Conservation (phyloP, 1,140 invertebrate species). For the Streblospio benedicti region DNA sequence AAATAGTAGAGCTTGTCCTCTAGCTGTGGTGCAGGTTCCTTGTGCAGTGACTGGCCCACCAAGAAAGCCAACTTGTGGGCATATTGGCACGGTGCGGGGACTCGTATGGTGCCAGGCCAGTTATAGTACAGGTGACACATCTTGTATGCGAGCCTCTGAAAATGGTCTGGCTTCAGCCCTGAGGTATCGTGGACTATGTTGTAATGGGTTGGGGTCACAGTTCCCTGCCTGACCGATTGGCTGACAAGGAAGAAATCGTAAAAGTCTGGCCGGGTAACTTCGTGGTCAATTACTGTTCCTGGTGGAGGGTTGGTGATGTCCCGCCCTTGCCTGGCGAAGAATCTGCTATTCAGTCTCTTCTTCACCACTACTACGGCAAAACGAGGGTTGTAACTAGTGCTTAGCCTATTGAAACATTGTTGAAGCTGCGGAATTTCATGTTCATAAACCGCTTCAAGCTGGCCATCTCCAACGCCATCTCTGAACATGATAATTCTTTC, state of each 20-base stretch:
- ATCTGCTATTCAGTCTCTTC: constrained; percentile 61
- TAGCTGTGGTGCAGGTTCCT: constrained; percentile 3
- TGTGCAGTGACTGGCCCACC: constrained; percentile 59
- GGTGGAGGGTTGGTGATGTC: constrained; percentile 65
- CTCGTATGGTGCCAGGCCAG: constrained; percentile 53
- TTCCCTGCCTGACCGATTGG: constrained; percentile 67
- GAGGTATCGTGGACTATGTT: constrained; percentile 63
- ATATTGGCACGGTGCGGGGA: constrained; percentile 49
- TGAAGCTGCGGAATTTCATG: constrained; percentile 56
- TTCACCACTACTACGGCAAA: constrained; percentile 59
- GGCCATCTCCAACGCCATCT: constrained; percentile 86
- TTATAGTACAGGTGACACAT: constrained; percentile 78
- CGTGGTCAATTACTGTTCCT: constrained; percentile 74
- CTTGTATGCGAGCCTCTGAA: constrained; percentile 75
- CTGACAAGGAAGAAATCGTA: constrained; percentile 71
- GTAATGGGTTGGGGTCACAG: constrained; percentile 72
- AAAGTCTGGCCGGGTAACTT: constrained; percentile 16
- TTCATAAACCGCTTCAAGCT: constrained; percentile 59
- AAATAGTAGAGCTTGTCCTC: constrained; percentile 10
- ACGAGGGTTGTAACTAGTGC: constrained; percentile 2
- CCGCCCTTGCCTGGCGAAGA: constrained; percentile 11
- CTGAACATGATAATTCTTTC: constrained; percentile 78
- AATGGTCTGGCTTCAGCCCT: constrained; percentile 55
- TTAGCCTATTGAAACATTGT: not conserved
- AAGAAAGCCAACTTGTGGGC: constrained; percentile 76